Percentiles rank a stretch among this genome's conserved stretches.
Conservation (phyloP, 2,797 vertebrate species). For the Emys orbicularis region DNA sequence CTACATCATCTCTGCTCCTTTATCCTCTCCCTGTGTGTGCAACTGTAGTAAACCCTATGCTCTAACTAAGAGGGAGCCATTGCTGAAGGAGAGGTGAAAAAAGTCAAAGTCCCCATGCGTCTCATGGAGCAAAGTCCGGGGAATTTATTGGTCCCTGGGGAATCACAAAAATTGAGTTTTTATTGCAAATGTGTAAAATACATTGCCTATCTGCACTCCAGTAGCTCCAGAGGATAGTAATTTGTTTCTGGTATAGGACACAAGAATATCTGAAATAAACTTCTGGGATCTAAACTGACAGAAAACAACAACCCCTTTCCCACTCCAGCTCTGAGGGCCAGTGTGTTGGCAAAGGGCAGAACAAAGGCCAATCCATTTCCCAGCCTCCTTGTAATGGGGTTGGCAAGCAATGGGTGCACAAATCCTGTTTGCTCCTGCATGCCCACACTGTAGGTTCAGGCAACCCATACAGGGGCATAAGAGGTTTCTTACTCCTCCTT, state of each 20-base stretch:
- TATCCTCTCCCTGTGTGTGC: accelerated
- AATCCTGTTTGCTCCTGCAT: too few species aligned
- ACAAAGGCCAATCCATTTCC: neutral
- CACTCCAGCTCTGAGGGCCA: neutral
- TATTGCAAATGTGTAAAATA: neutral
- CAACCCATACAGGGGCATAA: too few species aligned
- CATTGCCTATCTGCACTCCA: accelerated
- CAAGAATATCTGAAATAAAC: neutral
- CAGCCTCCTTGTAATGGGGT: too few species aligned
- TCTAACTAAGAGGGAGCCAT: accelerated
- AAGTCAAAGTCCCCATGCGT: accelerated
- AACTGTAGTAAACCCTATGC: neutral
- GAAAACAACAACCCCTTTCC: neutral
- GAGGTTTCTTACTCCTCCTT: too few species aligned
- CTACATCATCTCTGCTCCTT: neutral
- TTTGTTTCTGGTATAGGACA: neutral
- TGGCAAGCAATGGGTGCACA: too few species aligned
- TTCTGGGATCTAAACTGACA: neutral
- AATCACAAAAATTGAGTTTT: accelerated
- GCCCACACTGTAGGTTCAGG: too few species aligned
- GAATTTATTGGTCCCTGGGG: neutral
- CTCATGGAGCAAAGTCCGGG: neutral
- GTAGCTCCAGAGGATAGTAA: neutral
- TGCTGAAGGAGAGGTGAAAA: neutral
- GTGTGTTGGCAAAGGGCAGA: accelerated